Percentiles rank a stretch among this genome's conserved stretches.
Conservation (phyloP, 2,113 vertebrate species). For the Phoenicopterus ruber region DNA sequence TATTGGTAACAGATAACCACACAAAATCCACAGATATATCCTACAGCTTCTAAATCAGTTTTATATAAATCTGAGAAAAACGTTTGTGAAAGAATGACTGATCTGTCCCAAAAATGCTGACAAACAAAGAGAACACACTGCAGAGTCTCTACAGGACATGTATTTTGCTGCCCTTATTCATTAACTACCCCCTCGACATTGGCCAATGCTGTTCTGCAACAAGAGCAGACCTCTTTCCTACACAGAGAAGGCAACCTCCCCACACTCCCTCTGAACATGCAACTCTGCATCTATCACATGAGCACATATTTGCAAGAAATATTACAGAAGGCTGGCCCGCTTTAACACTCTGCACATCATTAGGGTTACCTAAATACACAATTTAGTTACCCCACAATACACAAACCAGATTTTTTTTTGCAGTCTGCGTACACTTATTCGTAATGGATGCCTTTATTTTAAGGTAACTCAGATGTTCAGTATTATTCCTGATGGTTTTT, state of each 20-base stretch:
- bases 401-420: neutral
- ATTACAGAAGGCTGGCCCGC: neutral
- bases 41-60: neutral
- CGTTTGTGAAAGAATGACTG: neutral
- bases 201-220: neutral
- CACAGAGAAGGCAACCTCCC: neutral
- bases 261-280: neutral
- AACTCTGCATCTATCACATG: neutral
- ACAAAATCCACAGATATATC: neutral
- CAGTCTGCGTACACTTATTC: neutral
- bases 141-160: accelerated
- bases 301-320: neutral
- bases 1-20: neutral
- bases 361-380: neutral
- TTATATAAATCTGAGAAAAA: neutral
- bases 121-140: neutral
- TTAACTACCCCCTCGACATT: neutral
- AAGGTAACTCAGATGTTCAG: neutral
- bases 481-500: neutral
- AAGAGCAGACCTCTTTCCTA: neutral
- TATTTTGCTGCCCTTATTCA: neutral
- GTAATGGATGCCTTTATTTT: neutral
- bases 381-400: neutral
- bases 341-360: neutral
- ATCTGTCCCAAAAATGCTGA: neutral